A percentile compares a stretch with the other conserved stretches of the same genome.
Conservation (phyloP, 2,888 invertebrate species). For the Isotomurus palustris region DNA sequence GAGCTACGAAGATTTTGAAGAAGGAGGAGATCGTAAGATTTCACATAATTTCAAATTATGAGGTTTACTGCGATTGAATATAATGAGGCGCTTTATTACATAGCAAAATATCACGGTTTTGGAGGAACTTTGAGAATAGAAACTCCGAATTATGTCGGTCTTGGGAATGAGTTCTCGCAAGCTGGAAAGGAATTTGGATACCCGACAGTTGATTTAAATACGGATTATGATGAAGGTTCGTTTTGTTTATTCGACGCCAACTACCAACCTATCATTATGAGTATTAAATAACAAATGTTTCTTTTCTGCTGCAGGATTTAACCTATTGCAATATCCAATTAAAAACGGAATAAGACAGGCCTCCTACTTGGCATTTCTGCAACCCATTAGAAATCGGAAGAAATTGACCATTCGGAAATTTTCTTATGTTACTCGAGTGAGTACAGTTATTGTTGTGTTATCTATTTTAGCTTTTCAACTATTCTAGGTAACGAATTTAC, state of each 20-base stretch:
- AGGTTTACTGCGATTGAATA: not conserved
- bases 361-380: slow-evolving; percentile 35
- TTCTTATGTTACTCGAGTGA: slow-evolving; percentile 28
- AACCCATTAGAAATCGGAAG: slow-evolving; percentile 15
- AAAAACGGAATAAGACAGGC: slow-evolving; percentile 33
- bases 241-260: not conserved
- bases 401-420: slow-evolving; percentile 26
- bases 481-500: too few relatives aligned
- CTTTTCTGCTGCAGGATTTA: too few relatives aligned
- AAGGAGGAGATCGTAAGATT: slow-evolving; percentile 16
- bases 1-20: slow-evolving; percentile 23
- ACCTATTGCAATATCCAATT: slow-evolving; percentile 20
- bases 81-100: not conserved
- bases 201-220: slow-evolving; percentile 35
- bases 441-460: not conserved
- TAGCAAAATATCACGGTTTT: slow-evolving; percentile 29
- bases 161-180: slow-evolving; percentile 27
- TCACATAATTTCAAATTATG: not conserved
- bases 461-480: not conserved
- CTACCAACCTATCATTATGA: not conserved
- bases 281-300: not conserved
- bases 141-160: slow-evolving; percentile 54
- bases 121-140: slow-evolving; percentile 47
- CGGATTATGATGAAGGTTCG: slow-evolving; percentile 23
- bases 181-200: slow-evolving; percentile 41